Conservation (phyloP, 1,140 invertebrate genomes). For the Drosophila watanabei region DNA sequence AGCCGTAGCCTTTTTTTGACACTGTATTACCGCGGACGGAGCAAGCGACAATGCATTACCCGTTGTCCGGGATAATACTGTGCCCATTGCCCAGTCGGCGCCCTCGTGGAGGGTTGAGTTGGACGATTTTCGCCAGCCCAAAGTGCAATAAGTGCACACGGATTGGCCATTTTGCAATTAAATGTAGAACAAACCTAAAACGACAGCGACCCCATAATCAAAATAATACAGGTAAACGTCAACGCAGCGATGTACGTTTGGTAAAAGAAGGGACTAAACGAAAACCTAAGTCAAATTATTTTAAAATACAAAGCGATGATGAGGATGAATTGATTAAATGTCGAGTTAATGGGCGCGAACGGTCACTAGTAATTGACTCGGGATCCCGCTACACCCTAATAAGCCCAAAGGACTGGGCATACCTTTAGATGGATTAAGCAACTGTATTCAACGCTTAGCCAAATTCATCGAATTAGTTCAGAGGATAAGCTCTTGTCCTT, state of each 20-base stretch:
- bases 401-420: not conserved
- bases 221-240: too few species aligned
- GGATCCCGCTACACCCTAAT: not conserved
- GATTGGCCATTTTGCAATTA: conserved; percentile 10
- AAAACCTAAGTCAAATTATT: not conserved
- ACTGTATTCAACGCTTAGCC: not conserved
- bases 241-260: not conserved
- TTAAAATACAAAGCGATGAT: conserved; percentile 6
- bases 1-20: too few species aligned
- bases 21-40: too few species aligned
- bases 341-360: not conserved
- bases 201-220: not conserved
- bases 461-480: not conserved
- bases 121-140: too few species aligned
- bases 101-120: too few species aligned
- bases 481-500: conserved; percentile 9
- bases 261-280: not conserved
- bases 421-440: not conserved
- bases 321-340: conserved; percentile 7
- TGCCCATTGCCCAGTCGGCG: too few species aligned
- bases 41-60: too few species aligned
- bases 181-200: conserved; percentile 5
- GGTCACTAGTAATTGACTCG: not conserved
- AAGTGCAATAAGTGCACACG: conserved; percentile 5
- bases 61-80: too few species aligned